Evolutionary conservation across 2,113 vertebrate genomes (phyloP).

Genomic region (Vanacampus margaritifer): DNA sequence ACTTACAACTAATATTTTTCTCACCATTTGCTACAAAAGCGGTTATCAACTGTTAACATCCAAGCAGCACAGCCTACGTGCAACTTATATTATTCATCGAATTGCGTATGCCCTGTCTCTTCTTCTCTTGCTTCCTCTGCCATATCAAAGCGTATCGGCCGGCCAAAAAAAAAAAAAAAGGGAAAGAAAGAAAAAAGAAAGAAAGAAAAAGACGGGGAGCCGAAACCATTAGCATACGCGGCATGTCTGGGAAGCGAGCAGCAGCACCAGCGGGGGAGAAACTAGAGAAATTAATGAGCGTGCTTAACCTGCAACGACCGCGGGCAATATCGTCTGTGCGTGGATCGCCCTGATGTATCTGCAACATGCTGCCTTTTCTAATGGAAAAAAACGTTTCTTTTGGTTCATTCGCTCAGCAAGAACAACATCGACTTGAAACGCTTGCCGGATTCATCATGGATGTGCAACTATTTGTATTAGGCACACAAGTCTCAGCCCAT

Average conservation of each 20-base stretch:
- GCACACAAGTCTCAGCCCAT: background rate
- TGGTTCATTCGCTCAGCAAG: background rate
- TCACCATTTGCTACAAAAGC: too few species aligned
- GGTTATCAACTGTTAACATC: background rate
- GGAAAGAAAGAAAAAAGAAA: too few species aligned
- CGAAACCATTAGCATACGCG: conserved; percentile 46
- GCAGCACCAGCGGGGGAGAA: conserved; percentile 38
- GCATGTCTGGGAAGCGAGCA: conserved; percentile 51
- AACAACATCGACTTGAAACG: background rate
- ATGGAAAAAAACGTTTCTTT: conserved; percentile 30
- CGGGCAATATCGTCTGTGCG: conserved; percentile 28
- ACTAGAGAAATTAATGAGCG: conserved; percentile 63
- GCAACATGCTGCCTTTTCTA: conserved; percentile 25
- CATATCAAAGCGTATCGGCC: conserved; percentile 14
- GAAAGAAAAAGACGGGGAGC: background rate
- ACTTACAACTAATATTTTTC: too few species aligned
- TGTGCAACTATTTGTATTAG: conserved; percentile 5
- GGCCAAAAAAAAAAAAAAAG: conserved; percentile 18
- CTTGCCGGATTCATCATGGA: conserved; percentile 15
- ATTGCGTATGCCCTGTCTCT: conserved; percentile 10
- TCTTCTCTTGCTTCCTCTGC: conserved; percentile 16
- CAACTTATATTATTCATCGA: conserved; percentile 15
- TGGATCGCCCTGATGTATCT: conserved; percentile 15
- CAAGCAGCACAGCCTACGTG: background rate
- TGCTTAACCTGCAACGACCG: conserved; percentile 53